Evolutionary conservation across 2,113 vertebrate genomes (phyloP).

Genomic region (Octodon degus): DNA sequence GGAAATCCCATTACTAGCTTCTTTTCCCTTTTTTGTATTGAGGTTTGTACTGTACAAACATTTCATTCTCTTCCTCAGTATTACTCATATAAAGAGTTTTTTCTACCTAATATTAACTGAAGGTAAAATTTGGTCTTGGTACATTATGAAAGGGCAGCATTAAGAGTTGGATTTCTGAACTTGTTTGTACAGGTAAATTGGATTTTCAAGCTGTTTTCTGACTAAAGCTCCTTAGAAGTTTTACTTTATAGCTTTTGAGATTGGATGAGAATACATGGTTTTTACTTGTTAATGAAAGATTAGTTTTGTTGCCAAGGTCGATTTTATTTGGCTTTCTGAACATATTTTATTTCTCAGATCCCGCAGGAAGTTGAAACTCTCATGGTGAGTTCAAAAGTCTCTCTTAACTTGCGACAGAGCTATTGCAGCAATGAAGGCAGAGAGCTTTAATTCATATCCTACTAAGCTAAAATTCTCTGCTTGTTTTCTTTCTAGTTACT

Average conservation of each 20-base stretch:
- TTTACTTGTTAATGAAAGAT: slow-evolving; percentile 60
- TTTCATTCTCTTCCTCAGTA: slow-evolving; percentile 14
- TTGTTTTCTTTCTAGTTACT: background rate
- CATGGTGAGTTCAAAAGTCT: background rate
- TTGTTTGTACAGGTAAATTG: slow-evolving; percentile 52
- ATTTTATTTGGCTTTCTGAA: slow-evolving; percentile 50
- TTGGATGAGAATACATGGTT: background rate
- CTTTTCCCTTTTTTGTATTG: background rate
- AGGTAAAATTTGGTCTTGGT: background rate
- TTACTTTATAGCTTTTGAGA: slow-evolving; percentile 37
- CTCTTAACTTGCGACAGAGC: background rate
- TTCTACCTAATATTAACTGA: background rate
- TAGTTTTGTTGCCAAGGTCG: background rate
- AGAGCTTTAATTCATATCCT: background rate
- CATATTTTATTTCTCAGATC: slow-evolving; percentile 53
- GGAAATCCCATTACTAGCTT: background rate
- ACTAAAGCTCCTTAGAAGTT: slow-evolving; percentile 25
- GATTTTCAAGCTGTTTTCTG: background rate
- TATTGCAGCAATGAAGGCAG: background rate
- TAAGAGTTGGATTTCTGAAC: background rate
- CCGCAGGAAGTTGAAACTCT: slow-evolving; percentile 42
- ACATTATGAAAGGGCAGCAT: slow-evolving; percentile 18
- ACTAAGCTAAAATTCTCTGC: background rate
- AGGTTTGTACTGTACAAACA: background rate
- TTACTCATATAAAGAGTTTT: slow-evolving; percentile 33